Percentiles rank a stretch among this genome's conserved stretches.
phyloP scores from a whole-genome alignment of 1,140 invertebrate species.

The Papilio polytes region DNA sequence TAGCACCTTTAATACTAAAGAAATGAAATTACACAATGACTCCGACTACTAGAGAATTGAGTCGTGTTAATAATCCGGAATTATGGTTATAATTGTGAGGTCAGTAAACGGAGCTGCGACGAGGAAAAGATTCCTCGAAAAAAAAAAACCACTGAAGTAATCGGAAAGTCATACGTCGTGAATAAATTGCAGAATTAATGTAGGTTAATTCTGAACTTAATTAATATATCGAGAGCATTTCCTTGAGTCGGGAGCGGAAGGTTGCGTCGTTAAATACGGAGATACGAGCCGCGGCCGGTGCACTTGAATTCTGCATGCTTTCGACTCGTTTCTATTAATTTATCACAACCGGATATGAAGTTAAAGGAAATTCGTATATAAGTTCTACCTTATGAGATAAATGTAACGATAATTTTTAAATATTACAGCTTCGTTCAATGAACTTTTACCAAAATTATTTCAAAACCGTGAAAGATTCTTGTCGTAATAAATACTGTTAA shows the following conservation, averaged over 20 bases:
- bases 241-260: conserved; percentile 38
- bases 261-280: conserved; percentile 28
- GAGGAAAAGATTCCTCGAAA: conserved; percentile 39
- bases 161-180: conserved; percentile 22
- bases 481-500: too few relatives aligned
- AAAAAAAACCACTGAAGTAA: conserved; percentile 31
- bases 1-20: too few relatives aligned
- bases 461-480: neutral
- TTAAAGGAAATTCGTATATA: neutral
- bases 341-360: conserved; percentile 15
- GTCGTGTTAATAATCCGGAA: neutral
- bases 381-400: neutral
- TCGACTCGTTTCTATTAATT: conserved; percentile 26
- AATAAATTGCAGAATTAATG: conserved; percentile 40
- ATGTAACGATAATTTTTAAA: neutral
- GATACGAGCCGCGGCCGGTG: conserved; percentile 22
- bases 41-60: neutral
- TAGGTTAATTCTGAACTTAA: conserved; percentile 39
- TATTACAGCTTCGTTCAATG: neutral
- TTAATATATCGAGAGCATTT: conserved; percentile 39
- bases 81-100: conserved; percentile 3
- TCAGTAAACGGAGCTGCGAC: conserved; percentile 3
- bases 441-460: neutral
- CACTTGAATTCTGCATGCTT: conserved; percentile 18
- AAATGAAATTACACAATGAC: neutral